These are phyloP conservation scores for Thripadectes ignobilis DNA, from an alignment of 2,797 vertebrate species.

Conservation along the genomic window DNA sequence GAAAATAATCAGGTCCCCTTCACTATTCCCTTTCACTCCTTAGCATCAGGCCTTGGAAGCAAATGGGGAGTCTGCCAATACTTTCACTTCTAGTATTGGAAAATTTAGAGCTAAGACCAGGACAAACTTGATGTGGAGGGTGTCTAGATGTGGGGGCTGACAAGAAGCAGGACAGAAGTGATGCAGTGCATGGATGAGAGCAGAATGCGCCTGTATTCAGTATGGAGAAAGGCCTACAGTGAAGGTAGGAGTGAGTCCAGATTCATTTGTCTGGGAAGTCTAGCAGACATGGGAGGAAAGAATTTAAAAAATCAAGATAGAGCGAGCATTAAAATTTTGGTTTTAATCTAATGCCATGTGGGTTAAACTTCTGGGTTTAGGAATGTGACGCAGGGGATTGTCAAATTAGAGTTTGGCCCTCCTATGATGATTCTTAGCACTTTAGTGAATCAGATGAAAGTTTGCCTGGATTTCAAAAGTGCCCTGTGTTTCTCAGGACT, in stretches of 20 bases:
- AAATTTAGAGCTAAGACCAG: background rate
- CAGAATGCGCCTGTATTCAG: background rate
- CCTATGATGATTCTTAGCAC: background rate
- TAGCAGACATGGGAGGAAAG: background rate
- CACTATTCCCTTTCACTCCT: background rate
- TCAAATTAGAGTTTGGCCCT: background rate
- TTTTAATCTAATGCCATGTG: background rate
- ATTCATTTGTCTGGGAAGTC: background rate
- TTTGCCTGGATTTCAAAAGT: background rate
- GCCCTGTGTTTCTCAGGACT: background rate
- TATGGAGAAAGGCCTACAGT: background rate
- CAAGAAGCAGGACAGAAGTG: background rate
- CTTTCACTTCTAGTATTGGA: background rate
- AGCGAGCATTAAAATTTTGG: background rate
- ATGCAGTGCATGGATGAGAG: background rate
- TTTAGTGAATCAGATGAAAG: background rate
- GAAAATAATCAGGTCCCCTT: background rate
- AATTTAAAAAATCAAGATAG: background rate
- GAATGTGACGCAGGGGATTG: background rate
- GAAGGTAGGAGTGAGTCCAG: background rate
- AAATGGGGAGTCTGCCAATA: background rate
- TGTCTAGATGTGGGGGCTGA: background rate
- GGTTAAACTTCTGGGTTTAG: background rate
- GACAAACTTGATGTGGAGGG: background rate
- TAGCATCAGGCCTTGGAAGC: background rate